Percentiles rank a stretch among this genome's conserved stretches.
Evolutionary conservation across 2,888 invertebrate genomes (phyloP).

Genomic region (Molorchus minor): DNA sequence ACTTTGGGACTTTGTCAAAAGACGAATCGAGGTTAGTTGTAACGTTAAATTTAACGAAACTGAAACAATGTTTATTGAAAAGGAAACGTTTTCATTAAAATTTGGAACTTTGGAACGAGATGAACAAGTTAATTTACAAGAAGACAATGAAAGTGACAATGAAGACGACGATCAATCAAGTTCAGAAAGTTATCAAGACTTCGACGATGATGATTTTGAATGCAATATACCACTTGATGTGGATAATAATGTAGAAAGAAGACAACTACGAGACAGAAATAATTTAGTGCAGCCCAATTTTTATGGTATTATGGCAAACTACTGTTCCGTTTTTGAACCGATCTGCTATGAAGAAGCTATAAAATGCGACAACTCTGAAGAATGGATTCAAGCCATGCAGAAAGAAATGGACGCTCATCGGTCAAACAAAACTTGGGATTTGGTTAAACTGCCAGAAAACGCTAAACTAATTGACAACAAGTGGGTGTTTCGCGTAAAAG

Average conservation of each 20-base stretch:
- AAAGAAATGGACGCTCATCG: constrained; percentile 14
- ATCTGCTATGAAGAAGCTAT: constrained; percentile 24
- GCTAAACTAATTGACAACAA: constrained; percentile 28
- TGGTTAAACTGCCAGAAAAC: constrained; percentile 20
- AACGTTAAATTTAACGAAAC: constrained; percentile 35
- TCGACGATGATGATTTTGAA: constrained; percentile 4
- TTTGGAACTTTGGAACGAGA: neutral
- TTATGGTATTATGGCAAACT: neutral
- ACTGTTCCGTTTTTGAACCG: constrained; percentile 21
- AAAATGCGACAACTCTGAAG: constrained; percentile 10
- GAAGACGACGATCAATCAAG: neutral
- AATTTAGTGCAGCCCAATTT: constrained; percentile 9
- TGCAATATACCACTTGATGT: constrained; percentile 4
- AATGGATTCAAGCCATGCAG: constrained; percentile 24
- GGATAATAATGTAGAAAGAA: constrained; percentile 4
- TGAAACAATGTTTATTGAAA: constrained; percentile 16
- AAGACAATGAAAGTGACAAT: constrained; percentile 5
- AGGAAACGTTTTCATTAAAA: constrained; percentile 5
- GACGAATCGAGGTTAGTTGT: constrained; percentile 35
- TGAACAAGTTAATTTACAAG: constrained; percentile 4
- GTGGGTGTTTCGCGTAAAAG: constrained; percentile 27
- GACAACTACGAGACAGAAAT: constrained; percentile 23
- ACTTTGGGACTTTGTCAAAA: constrained; percentile 29
- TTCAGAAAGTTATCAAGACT: neutral
- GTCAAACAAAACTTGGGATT: constrained; percentile 28